phyloP scores from a whole-genome alignment of 2,113 vertebrate genomes.

The Odocoileus hemionus region DNA sequence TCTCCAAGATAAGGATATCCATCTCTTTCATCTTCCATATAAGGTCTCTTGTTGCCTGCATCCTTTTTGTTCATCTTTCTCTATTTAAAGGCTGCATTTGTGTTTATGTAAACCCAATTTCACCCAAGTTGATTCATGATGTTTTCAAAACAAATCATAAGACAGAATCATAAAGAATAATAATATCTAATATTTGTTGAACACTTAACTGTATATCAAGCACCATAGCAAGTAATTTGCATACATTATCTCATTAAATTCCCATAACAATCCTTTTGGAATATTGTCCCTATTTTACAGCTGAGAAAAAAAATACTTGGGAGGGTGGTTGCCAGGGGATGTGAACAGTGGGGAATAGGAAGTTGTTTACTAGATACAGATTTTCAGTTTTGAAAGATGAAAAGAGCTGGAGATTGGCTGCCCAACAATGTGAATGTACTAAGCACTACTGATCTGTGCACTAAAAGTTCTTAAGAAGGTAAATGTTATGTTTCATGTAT shows the following conservation, averaged over 20 bases:
- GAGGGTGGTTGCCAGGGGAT: background rate
- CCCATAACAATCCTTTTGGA: background rate
- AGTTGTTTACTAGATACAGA: background rate
- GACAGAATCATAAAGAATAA: slow-evolving; percentile 39
- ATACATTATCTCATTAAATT: slow-evolving; percentile 1
- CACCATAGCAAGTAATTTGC: background rate
- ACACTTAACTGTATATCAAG: background rate
- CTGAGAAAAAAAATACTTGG: background rate
- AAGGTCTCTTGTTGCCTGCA: background rate
- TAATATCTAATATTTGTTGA: slow-evolving; percentile 1
- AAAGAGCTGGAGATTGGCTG: background rate
- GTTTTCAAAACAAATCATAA: background rate
- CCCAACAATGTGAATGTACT: background rate
- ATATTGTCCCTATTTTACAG: background rate
- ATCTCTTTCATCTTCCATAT: background rate
- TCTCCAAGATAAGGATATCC: background rate
- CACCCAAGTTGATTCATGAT: background rate
- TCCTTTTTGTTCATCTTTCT: background rate
- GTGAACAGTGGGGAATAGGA: background rate
- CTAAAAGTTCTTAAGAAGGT: background rate
- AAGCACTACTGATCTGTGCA: background rate
- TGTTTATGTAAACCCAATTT: slow-evolving; percentile 24
- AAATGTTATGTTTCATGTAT: background rate
- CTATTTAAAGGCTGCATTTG: background rate
- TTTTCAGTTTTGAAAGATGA: background rate